A percentile compares a stretch with the other conserved stretches of the same genome.
These are phyloP conservation scores for Isichthys henryi DNA, from an alignment of 2,113 vertebrate genomes.

Conservation along the genomic window DNA sequence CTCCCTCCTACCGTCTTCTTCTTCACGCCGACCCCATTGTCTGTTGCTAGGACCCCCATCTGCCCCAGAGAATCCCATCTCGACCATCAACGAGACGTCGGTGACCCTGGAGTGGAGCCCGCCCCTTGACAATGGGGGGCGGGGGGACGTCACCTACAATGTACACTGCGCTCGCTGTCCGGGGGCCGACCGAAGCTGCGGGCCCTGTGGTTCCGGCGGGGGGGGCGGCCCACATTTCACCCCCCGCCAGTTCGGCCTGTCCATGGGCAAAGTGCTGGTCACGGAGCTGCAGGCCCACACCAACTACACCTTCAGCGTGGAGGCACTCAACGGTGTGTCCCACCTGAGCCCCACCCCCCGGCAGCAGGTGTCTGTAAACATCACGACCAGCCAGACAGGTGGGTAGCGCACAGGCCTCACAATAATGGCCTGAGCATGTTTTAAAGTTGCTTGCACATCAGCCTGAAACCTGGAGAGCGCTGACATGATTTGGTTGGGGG, in stretches of 20 bases:
- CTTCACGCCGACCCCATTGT: background rate
- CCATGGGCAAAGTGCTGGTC: constrained; percentile 52
- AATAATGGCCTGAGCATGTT: background rate
- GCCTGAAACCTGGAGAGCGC: background rate
- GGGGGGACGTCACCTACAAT: constrained; percentile 66
- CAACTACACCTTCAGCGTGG: constrained; percentile 70
- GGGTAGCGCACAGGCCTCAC: background rate
- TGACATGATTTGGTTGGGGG: background rate
- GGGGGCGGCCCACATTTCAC: constrained; percentile 55
- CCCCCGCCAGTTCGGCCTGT: constrained; percentile 66
- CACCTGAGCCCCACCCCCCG: constrained; percentile 58
- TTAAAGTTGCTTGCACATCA: background rate
- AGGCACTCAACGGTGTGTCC: constrained; percentile 68
- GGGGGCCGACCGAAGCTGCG: constrained; percentile 52
- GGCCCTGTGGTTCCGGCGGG: constrained; percentile 57
- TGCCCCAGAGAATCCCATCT: constrained; percentile 67
- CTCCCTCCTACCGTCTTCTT: background rate
- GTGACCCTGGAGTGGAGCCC: constrained; percentile 70
- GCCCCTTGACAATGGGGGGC: constrained; percentile 61
- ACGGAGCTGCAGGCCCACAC: constrained; percentile 68
- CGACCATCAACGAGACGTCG: constrained; percentile 70
- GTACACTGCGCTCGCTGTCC: constrained; percentile 66
- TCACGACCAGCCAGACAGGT: constrained; percentile 74
- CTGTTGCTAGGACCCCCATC: constrained; percentile 57
- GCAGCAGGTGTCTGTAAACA: constrained; percentile 57